Conservation (phyloP, 1,140 invertebrate genomes). For the Acarapis woodi region DNA sequence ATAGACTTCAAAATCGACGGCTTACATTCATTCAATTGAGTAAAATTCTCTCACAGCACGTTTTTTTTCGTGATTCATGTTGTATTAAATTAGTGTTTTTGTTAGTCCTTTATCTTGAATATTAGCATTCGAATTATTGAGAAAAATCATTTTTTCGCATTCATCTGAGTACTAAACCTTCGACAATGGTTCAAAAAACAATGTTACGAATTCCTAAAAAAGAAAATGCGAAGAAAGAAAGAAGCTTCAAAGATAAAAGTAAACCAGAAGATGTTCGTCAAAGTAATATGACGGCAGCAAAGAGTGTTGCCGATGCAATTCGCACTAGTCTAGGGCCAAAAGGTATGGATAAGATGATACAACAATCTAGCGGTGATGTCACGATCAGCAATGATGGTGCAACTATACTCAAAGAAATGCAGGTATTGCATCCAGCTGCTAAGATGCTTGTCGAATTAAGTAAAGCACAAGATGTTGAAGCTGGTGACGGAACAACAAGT, state of each 20-base stretch:
- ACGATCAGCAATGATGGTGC: conserved; percentile 99
- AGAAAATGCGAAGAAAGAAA: background rate
- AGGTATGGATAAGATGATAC: conserved; percentile 99
- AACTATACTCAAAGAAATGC: conserved; percentile 96
- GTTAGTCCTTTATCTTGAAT: too few relatives aligned
- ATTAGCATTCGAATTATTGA: too few relatives aligned
- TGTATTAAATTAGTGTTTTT: too few relatives aligned
- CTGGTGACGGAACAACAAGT: conserved; percentile 94
- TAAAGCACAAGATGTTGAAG: conserved; percentile 93
- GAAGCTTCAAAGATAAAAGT: conserved; percentile 32
- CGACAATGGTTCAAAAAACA: too few relatives aligned
- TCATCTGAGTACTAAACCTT: too few relatives aligned
- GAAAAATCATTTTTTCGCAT: too few relatives aligned
- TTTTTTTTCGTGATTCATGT: too few relatives aligned
- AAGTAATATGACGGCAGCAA: conserved; percentile 89
- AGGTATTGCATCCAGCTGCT: conserved; percentile 89
- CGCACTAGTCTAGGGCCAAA: conserved; percentile 87
- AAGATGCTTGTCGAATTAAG: conserved; percentile 98
- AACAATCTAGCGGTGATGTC: conserved; percentile 83
- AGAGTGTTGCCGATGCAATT: conserved; percentile 96
- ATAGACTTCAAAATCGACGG: too few relatives aligned
- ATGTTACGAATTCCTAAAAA: too few relatives aligned
- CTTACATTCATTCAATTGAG: too few relatives aligned
- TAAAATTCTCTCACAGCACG: too few relatives aligned
- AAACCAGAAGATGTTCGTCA: conserved; percentile 74